phyloP scores from a whole-genome alignment of 2,113 vertebrate species.

The Myrmecophaga tridactyla region DNA sequence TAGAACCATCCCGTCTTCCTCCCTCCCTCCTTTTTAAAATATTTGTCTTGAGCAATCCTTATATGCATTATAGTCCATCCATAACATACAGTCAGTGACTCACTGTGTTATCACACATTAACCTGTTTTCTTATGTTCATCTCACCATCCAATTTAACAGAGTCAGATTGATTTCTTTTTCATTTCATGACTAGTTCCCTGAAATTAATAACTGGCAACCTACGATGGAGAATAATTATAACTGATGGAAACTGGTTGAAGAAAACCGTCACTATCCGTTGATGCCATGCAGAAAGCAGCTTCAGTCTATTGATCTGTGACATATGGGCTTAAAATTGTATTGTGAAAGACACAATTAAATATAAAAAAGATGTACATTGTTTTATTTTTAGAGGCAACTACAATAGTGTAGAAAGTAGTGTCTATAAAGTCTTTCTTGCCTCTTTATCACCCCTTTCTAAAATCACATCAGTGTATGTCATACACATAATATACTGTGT shows the following conservation, averaged over 20 bases:
- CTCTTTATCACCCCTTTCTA: neutral
- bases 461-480: neutral
- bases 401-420: neutral
- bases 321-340: conserved; percentile 20
- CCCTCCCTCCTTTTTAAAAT: no score
- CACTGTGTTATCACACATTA: no score
- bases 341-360: neutral
- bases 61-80: no score
- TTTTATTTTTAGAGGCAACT: neutral
- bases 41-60: no score
- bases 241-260: conserved; percentile 26
- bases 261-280: conserved; percentile 16
- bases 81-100: no score
- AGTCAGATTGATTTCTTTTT: conserved; percentile 52
- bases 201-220: conserved; percentile 61
- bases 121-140: conserved; percentile 57
- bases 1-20: neutral
- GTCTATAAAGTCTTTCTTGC: neutral
- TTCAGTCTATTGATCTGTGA: neutral
- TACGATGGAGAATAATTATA: conserved; percentile 55
- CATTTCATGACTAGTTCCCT: conserved; percentile 22
- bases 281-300: conserved; percentile 27
- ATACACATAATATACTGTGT: neutral
- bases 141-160: conserved; percentile 44
- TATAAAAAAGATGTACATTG: neutral